Evolutionary conservation across 2,888 invertebrate genomes (phyloP).

Genomic region (Megamerina dolium): DNA sequence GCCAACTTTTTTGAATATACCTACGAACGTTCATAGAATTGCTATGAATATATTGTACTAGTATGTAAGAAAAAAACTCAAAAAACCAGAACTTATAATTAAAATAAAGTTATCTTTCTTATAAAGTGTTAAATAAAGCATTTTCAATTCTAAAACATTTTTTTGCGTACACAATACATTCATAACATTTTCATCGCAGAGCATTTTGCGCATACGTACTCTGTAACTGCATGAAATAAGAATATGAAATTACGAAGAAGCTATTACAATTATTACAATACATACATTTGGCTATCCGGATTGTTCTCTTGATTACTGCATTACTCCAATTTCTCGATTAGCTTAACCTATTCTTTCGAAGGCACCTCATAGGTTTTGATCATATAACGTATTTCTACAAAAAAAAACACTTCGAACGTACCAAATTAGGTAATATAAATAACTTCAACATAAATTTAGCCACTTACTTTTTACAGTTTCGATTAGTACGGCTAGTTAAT

Average conservation of each 20-base stretch:
- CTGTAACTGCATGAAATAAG: conserved; percentile 61
- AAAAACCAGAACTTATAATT: too few species aligned
- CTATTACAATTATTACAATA: conserved; percentile 11
- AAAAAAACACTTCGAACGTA: too few species aligned
- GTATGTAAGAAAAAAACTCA: too few species aligned
- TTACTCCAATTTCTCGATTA: conserved; percentile 80
- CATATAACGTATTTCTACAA: conserved; percentile 65
- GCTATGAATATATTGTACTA: too few species aligned
- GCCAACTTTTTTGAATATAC: too few species aligned
- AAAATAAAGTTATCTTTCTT: too few species aligned
- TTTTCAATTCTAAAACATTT: too few species aligned
- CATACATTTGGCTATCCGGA: conserved; percentile 63
- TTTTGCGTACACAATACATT: not conserved
- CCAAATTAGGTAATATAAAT: too few species aligned
- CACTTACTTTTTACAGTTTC: conserved; percentile 78
- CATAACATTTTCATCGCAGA: conserved; percentile 65
- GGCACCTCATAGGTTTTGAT: conserved; percentile 74
- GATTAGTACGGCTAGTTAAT: conserved; percentile 73
- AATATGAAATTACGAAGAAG: not conserved
- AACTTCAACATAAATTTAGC: too few species aligned
- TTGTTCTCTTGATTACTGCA: conserved; percentile 94
- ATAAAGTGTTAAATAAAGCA: too few species aligned
- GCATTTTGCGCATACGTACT: conserved; percentile 67
- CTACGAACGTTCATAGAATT: too few species aligned
- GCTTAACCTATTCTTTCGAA: conserved; percentile 63